Conservation (phyloP, 2,797 vertebrate species). For the Coranthus polyacanthus region DNA sequence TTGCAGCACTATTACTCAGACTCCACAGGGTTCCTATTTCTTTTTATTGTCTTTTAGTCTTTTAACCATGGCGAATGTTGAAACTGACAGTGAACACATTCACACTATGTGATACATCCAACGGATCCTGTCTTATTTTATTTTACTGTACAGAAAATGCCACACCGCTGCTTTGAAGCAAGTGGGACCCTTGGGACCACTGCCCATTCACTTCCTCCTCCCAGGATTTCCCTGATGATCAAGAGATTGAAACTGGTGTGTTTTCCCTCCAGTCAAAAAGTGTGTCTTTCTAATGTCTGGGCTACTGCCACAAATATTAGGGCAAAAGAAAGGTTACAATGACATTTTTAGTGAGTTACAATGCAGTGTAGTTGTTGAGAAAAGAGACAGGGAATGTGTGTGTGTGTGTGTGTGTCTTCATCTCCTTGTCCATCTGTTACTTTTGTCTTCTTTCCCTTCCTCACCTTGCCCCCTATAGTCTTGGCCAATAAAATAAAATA, state of each 20-base stretch:
- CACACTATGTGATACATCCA: not conserved
- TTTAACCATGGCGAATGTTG: not conserved
- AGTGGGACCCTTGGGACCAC: conserved; percentile 18
- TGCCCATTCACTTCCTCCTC: conserved; percentile 37
- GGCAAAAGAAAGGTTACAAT: conserved; percentile 31
- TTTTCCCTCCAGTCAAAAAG: conserved; percentile 22
- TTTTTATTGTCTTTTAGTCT: not conserved
- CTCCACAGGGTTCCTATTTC: not conserved
- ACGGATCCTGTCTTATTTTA: conserved; percentile 1
- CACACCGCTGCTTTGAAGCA: conserved; percentile 34
- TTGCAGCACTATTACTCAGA: not conserved
- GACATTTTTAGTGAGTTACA: conserved; percentile 26
- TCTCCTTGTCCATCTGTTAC: not conserved
- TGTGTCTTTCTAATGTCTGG: conserved; percentile 34
- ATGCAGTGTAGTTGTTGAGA: not conserved
- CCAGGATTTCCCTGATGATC: conserved; percentile 46
- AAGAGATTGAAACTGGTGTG: conserved; percentile 33
- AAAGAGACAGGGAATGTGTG: not conserved
- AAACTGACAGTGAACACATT: not conserved
- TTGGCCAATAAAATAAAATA: conserved; percentile 47
- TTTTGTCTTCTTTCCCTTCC: conserved; percentile 9
- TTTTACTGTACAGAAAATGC: conserved; percentile 34
- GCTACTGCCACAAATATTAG: conserved; percentile 30
- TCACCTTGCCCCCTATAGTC: conserved; percentile 35
- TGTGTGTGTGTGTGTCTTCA: not conserved